These are phyloP conservation scores for Lydus trimaculatus DNA, from an alignment of 2,888 invertebrate genomes.

Conservation along the genomic window DNA sequence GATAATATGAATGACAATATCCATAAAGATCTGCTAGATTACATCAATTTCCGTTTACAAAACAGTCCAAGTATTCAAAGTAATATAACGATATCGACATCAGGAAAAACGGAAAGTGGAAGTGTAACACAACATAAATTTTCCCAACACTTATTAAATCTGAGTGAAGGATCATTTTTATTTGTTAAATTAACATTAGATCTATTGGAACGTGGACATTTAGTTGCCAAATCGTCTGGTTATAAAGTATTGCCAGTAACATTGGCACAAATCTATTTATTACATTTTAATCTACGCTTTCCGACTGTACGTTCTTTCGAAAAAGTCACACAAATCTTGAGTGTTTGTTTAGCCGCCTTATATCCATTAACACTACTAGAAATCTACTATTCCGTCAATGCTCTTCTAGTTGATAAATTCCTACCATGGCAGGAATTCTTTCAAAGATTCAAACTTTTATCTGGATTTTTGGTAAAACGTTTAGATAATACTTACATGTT, in stretches of 20 bases:
- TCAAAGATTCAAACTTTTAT: constrained; percentile 83
- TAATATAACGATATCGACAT: constrained; percentile 71
- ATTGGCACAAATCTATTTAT: constrained; percentile 85
- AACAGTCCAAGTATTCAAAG: constrained; percentile 84
- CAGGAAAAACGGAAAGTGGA: constrained; percentile 71
- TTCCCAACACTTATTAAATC: constrained; percentile 80
- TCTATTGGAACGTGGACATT: constrained; percentile 88
- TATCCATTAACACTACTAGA: constrained; percentile 90
- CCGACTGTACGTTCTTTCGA: constrained; percentile 91
- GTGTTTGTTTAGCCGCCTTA: constrained; percentile 89
- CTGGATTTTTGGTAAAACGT: constrained; percentile 88
- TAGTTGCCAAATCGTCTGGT: constrained; percentile 92
- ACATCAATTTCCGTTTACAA: constrained; percentile 83
- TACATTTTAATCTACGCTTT: constrained; percentile 92
- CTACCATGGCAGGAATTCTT: constrained; percentile 91
- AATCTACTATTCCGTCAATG: constrained; percentile 93
- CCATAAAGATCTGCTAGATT: constrained; percentile 87
- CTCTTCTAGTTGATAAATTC: constrained; percentile 79
- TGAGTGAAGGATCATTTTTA: constrained; percentile 90
- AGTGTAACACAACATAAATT: constrained; percentile 79
- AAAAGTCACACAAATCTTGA: constrained; percentile 86
- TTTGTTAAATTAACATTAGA: constrained; percentile 92
- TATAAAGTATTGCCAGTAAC: constrained; percentile 92
- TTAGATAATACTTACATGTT: constrained; percentile 96
- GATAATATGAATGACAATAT: constrained; percentile 80